These are phyloP conservation scores for Dryoscopus gambensis DNA, from an alignment of 2,113 vertebrate genomes.

Conservation along the genomic window DNA sequence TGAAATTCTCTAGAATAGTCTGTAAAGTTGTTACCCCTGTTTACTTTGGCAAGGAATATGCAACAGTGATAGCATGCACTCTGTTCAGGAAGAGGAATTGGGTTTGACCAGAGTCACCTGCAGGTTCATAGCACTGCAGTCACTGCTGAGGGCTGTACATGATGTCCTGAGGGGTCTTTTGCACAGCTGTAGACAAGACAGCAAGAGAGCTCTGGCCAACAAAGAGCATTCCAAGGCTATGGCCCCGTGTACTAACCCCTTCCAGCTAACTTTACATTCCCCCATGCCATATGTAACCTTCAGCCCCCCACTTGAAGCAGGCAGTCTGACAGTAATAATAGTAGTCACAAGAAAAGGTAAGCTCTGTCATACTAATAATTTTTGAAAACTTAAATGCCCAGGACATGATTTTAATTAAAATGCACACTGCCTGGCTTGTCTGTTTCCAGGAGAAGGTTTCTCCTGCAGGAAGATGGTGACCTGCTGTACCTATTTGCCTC, in stretches of 20 bases:
- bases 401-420: conserved; percentile 82
- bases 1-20: conserved; percentile 48
- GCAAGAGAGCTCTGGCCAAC: conserved; percentile 37
- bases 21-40: conserved; percentile 49
- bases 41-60: conserved; percentile 69
- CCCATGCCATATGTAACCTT: conserved; percentile 79
- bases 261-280: conserved; percentile 58
- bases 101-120: conserved; percentile 75
- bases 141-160: conserved; percentile 13
- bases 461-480: not conserved
- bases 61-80: conserved; percentile 19
- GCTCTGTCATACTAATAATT: conserved; percentile 74
- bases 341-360: conserved; percentile 76
- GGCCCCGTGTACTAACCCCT: conserved; percentile 23
- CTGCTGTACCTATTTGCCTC: not conserved
- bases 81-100: conserved; percentile 45
- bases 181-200: conserved; percentile 64
- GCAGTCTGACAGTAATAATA: conserved; percentile 76
- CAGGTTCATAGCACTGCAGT: conserved; percentile 66
- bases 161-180: conserved; percentile 42
- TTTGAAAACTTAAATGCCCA: conserved; percentile 79
- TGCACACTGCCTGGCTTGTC: conserved; percentile 63
- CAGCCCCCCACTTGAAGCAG: conserved; percentile 65
- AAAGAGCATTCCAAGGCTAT: conserved; percentile 29
- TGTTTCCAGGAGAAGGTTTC: conserved; percentile 49